A percentile compares a stretch with the other conserved stretches of the same genome.
Conservation (phyloP, 2,888 invertebrate genomes). For the Coremacera marginata region DNA sequence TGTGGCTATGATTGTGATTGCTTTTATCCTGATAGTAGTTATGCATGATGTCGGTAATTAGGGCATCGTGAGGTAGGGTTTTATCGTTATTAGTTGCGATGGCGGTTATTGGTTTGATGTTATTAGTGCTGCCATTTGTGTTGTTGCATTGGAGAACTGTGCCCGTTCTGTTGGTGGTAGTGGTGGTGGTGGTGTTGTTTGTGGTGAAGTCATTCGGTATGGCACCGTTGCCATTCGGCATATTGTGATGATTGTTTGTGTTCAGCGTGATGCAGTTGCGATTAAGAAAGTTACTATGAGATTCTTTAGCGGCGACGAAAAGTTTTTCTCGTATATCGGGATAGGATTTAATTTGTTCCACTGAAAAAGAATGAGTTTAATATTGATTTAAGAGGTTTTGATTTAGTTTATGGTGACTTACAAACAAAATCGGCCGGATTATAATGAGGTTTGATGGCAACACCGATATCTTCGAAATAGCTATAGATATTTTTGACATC, state of each 20-base stretch:
- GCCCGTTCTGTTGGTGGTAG: slow-evolving; percentile 26
- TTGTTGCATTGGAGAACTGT: slow-evolving; percentile 33
- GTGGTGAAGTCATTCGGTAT: slow-evolving; percentile 13
- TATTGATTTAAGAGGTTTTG: neutral
- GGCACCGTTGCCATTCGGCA: slow-evolving; percentile 15
- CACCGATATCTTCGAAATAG: slow-evolving; percentile 79
- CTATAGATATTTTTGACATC: slow-evolving; percentile 78
- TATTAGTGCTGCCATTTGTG: slow-evolving; percentile 50
- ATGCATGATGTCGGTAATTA: slow-evolving; percentile 62
- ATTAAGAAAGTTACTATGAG: slow-evolving; percentile 70
- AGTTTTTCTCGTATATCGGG: slow-evolving; percentile 77
- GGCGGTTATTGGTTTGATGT: slow-evolving; percentile 71
- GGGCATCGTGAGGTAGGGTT: slow-evolving; percentile 55
- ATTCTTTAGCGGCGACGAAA: slow-evolving; percentile 76
- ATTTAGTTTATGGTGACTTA: slow-evolving; percentile 69
- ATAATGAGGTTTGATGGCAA: slow-evolving; percentile 80
- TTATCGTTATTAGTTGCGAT: slow-evolving; percentile 50
- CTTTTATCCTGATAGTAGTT: slow-evolving; percentile 60
- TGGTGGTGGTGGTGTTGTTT: slow-evolving; percentile 34
- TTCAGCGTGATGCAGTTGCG: slow-evolving; percentile 58
- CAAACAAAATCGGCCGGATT: slow-evolving; percentile 88
- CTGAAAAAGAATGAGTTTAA: slow-evolving; percentile 65
- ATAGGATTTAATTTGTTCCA: slow-evolving; percentile 82
- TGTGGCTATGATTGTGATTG: slow-evolving; percentile 50
- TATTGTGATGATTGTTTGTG: slow-evolving; percentile 54